Evolutionary conservation across 2,113 vertebrate species (phyloP), one percentile per base, ranked within the genome.

Genomic region (Myxocyprinus asiaticus): DNA sequence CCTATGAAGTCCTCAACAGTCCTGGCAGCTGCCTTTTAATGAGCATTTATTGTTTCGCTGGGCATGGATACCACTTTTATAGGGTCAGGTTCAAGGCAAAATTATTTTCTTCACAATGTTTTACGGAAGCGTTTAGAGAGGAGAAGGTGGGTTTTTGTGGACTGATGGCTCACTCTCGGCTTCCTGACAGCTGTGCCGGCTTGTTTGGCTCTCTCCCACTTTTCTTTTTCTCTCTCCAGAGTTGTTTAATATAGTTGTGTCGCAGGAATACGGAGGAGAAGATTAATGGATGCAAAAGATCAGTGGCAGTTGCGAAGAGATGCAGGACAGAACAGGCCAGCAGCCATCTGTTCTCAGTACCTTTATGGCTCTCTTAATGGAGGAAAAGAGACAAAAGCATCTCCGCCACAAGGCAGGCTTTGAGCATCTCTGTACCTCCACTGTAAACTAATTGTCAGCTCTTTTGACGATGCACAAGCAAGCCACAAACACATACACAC

Each of bases 221-320:
- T 76, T 59, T 81, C 78, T 75, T 33, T 82, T 65, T 79, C 83
- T 68, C 88, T 90, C 91, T 92, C 89, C 87, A 86, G 90, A 91
- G 87, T 89, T 94, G 91, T 95, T 95, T 95, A 96, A 97, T 97
- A 97, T 95, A 96, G 95, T 94, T 94, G 93, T 95, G 94, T 94
- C 95, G 92, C 95, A 96, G 94, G 92, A 97, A 95, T 94, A 92
- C 94, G 93, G 94, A 94, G 93, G 89, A 90, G 95, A 98, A 98
- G 97, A 98, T 99, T 98, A 98, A 98, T 98, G 96, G 96, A 97
- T 94, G 90, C 93, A 91, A 92, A 94, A 93, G 91, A 95, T 95
- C 90, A 83, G 92, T 95, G 95, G 96, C 96, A 97, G 94, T 96
- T 94, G 93, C 92, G 92, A 95, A 93, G 93, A 94, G 94, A 95